These are phyloP conservation scores for Vicugna pacos DNA, from an alignment of 2,113 vertebrate species.

Conservation along the genomic window DNA sequence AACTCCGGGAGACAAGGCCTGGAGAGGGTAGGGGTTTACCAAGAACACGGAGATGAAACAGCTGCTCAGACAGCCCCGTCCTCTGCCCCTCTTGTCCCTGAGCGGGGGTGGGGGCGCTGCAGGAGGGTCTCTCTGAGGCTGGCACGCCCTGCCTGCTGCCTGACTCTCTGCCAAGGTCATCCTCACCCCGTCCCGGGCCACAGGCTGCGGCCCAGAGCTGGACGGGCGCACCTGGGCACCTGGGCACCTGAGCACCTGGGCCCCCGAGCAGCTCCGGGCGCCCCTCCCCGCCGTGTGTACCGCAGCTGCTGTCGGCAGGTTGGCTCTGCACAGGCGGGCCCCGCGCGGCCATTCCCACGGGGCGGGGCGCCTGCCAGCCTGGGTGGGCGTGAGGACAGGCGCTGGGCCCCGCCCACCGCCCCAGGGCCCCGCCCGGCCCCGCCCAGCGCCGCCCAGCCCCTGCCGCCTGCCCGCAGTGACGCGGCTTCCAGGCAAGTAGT, in stretches of 20 bases:
- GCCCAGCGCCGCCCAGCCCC: background rate
- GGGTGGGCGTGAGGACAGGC: background rate
- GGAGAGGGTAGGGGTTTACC: background rate
- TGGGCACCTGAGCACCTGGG: background rate
- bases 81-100: background rate
- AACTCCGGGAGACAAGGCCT: background rate
- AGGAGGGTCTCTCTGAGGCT: background rate
- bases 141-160: background rate
- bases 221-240: accelerated
- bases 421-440: background rate
- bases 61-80: too few species aligned
- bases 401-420: background rate
- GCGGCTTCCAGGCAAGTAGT: background rate
- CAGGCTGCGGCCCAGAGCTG: background rate
- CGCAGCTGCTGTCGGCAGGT: background rate
- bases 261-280: background rate
- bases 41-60: accelerated
- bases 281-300: accelerated
- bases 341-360: accelerated
- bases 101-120: accelerated
- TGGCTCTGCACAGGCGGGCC: background rate
- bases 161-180: too few species aligned
- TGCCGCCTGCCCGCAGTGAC: background rate
- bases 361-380: background rate
- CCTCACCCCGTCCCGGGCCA: too few species aligned